phyloP scores from a whole-genome alignment of 2,888 invertebrate species.

The Trachelus iudaicus region DNA sequence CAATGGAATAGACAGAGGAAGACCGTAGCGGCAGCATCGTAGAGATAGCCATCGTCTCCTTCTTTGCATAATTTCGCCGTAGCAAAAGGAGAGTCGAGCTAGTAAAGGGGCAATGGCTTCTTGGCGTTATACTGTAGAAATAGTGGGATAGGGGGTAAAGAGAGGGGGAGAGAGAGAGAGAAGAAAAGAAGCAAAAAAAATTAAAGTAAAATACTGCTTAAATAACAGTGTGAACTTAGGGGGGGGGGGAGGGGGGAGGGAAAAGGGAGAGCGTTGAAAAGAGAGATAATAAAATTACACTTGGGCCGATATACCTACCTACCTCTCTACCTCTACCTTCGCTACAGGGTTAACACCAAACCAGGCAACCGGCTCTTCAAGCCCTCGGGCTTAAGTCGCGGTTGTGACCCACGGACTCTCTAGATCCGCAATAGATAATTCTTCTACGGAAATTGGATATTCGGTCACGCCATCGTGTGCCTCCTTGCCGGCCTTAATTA shows the following conservation, averaged over 20 bases:
- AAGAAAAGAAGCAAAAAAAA: conserved; percentile 23
- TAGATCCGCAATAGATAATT: conserved; percentile 45
- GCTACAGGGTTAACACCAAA: not conserved
- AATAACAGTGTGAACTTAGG: conserved; percentile 41
- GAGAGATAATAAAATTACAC: conserved; percentile 50
- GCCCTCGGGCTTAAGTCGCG: conserved; percentile 41
- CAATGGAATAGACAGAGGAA: conserved; percentile 12
- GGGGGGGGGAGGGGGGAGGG: conserved; percentile 13
- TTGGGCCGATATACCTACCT: conserved; percentile 34
- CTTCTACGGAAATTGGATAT: conserved; percentile 58
- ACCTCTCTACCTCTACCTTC: not conserved
- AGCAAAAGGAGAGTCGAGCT: conserved; percentile 27
- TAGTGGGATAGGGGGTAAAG: conserved; percentile 2
- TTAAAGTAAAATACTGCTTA: conserved; percentile 44
- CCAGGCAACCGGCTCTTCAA: not conserved
- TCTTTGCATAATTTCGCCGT: conserved; percentile 55
- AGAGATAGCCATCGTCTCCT: conserved; percentile 52
- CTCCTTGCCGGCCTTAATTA: conserved; percentile 40
- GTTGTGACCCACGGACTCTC: conserved; percentile 40
- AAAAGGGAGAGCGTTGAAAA: conserved; percentile 17
- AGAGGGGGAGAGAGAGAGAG: conserved; percentile 9
- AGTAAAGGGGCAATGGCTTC: conserved; percentile 14
- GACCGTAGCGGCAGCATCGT: conserved; percentile 20
- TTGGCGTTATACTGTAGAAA: conserved; percentile 7
- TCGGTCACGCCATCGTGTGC: conserved; percentile 30